Evolutionary conservation across 2,888 invertebrate genomes (phyloP).

Genomic region (Tortricodes alternella): DNA sequence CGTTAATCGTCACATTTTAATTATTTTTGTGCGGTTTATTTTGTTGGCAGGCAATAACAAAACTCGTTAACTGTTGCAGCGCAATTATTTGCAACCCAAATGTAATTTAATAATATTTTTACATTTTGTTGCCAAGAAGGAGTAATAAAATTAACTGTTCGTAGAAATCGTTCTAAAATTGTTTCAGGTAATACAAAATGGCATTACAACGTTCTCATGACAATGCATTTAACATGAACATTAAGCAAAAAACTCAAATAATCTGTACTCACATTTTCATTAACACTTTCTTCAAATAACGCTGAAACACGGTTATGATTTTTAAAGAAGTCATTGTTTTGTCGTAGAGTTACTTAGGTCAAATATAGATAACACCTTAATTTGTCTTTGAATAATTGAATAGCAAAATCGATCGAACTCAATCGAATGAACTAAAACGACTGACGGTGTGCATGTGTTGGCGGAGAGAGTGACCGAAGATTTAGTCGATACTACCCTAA

Average conservation of each 20-base stretch:
- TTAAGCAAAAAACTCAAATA: constrained; percentile 3
- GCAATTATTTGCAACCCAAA: constrained; percentile 7
- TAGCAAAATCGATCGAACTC: not conserved
- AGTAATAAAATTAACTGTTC: not conserved
- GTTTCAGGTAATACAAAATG: not conserved
- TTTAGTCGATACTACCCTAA: constrained; percentile 13
- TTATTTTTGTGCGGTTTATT: constrained; percentile 17
- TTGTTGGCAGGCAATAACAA: constrained; percentile 6
- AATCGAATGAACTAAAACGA: constrained; percentile 1
- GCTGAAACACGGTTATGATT: constrained; percentile 48
- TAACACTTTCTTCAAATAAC: constrained; percentile 55
- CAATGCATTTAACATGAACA: constrained; percentile 2
- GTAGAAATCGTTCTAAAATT: no score
- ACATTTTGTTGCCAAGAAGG: not conserved
- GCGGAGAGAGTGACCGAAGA: not conserved
- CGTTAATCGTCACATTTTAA: constrained; percentile 3
- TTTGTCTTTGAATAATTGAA: constrained; percentile 7
- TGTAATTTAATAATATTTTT: not conserved
- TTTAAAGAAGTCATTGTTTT: constrained; percentile 20
- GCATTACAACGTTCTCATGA: constrained; percentile 1
- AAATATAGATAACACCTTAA: constrained; percentile 25
- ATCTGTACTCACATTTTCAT: constrained; percentile 58
- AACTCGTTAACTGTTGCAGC: not conserved
- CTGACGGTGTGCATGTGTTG: not conserved
- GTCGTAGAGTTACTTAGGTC: constrained; percentile 3